Percentiles rank a stretch among this genome's conserved stretches.
Conservation (phyloP, 1,140 invertebrate species). For the Drosophila prosaltans region DNA sequence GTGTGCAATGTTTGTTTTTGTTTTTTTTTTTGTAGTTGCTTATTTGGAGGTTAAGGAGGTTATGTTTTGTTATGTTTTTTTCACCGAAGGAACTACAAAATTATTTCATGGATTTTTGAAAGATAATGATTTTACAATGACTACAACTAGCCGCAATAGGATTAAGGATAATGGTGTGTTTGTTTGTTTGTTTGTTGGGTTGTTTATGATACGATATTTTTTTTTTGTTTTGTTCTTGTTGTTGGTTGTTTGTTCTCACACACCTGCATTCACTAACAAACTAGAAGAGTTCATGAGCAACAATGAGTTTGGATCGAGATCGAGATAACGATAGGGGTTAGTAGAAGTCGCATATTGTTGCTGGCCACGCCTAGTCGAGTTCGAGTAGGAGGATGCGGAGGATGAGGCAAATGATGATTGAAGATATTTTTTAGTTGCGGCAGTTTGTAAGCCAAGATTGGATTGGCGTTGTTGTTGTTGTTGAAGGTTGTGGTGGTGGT, state of each 20-base stretch:
- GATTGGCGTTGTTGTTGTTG: slow-evolving; percentile 69
- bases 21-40: slow-evolving; percentile 5
- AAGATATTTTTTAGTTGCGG: slow-evolving; percentile 83
- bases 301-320: slow-evolving; percentile 83
- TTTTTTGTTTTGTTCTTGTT: slow-evolving; percentile 33
- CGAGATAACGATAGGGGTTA: slow-evolving; percentile 81
- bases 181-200: slow-evolving; percentile 27
- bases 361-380: slow-evolving; percentile 74
- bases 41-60: slow-evolving; percentile 2
- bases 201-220: slow-evolving; percentile 29
- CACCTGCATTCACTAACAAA: slow-evolving; percentile 83
- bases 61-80: background rate
- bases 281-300: slow-evolving; percentile 83
- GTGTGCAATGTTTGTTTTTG: slow-evolving; percentile 28
- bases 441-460: slow-evolving; percentile 81
- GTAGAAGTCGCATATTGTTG: slow-evolving; percentile 80
- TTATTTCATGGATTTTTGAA: slow-evolving; percentile 10
- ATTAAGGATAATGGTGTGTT: slow-evolving; percentile 21
- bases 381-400: slow-evolving; percentile 61
- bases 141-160: slow-evolving; percentile 35
- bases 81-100: slow-evolving; percentile 6
- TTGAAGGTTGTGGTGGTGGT: slow-evolving; percentile 51
- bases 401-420: slow-evolving; percentile 83
- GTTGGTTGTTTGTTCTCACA: slow-evolving; percentile 63
- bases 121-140: slow-evolving; percentile 19